Evolutionary conservation across 2,113 vertebrate genomes (phyloP).

Genomic region (Gallinago media): DNA sequence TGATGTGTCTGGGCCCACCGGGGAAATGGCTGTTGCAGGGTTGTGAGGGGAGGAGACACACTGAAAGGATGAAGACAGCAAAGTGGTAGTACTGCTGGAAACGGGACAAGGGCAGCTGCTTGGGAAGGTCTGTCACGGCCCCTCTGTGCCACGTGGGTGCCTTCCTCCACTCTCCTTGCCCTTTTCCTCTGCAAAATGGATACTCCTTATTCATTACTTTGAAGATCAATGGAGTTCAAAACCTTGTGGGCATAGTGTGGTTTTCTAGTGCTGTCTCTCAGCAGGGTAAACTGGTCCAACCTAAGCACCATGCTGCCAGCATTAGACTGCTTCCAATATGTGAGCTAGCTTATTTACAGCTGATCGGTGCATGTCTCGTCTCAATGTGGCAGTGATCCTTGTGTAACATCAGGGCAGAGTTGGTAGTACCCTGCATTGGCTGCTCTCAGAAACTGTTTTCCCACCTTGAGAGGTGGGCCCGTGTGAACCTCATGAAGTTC

Average conservation of each 20-base stretch:
- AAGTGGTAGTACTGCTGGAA: neutral
- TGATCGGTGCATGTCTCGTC: neutral
- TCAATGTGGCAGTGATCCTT: neutral
- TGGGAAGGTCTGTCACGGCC: neutral
- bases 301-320: neutral
- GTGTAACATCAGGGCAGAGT: neutral
- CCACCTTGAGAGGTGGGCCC: neutral
- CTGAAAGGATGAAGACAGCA: neutral
- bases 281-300: neutral
- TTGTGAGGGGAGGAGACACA: neutral
- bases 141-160: neutral
- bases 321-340: neutral
- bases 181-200: neutral
- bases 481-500: neutral
- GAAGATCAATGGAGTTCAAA: neutral
- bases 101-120: neutral
- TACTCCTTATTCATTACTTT: neutral
- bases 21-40: conserved; percentile 28
- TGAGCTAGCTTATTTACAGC: neutral
- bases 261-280: neutral
- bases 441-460: neutral
- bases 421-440: neutral
- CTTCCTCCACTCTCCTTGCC: neutral
- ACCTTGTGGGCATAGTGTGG: neutral
- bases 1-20: conserved; percentile 34